Evolutionary conservation across 92 coral and sea anemone genomes (phyloP).

Genomic region (Blastomussa wellsi): DNA sequence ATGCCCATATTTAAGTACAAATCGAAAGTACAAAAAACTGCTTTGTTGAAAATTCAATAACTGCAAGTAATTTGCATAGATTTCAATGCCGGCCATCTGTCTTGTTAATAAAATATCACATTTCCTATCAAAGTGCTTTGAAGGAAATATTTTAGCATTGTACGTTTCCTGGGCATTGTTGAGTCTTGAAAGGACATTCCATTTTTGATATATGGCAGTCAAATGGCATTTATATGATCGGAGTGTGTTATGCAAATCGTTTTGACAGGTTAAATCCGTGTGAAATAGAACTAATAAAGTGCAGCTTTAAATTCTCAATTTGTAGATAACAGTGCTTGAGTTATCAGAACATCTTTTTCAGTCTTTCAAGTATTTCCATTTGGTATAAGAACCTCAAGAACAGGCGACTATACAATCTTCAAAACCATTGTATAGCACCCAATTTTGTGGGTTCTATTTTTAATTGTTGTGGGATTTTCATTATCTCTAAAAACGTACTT

Average conservation of each 20-base stretch:
- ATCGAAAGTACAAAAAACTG: not conserved
- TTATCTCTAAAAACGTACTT: too few relatives aligned
- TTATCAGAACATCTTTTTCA: not conserved
- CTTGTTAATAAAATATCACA: constrained; percentile 8
- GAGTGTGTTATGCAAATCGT: not conserved
- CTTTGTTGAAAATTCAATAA: constrained; percentile 10
- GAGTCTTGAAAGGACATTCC: not conserved
- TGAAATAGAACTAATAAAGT: not conserved
- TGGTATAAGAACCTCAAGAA: not conserved
- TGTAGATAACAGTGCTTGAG: not conserved
- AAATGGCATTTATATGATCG: not conserved
- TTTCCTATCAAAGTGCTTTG: not conserved
- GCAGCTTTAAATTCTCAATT: not conserved
- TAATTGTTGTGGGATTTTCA: too few relatives aligned
- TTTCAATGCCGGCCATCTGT: constrained; percentile 12
- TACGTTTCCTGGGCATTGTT: not conserved
- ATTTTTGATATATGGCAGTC: not conserved
- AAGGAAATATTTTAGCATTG: not conserved
- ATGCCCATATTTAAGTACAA: constrained; percentile 19
- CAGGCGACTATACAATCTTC: not conserved
- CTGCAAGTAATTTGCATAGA: constrained; percentile 7
- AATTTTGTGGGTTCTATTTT: too few relatives aligned
- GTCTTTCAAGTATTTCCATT: constrained; percentile 3
- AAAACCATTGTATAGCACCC: not conserved
- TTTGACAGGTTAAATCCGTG: not conserved